Percentiles rank a stretch among this genome's conserved stretches.
Evolutionary conservation across 2,888 invertebrate genomes (phyloP).

Genomic region (Cosmia trapezina): DNA sequence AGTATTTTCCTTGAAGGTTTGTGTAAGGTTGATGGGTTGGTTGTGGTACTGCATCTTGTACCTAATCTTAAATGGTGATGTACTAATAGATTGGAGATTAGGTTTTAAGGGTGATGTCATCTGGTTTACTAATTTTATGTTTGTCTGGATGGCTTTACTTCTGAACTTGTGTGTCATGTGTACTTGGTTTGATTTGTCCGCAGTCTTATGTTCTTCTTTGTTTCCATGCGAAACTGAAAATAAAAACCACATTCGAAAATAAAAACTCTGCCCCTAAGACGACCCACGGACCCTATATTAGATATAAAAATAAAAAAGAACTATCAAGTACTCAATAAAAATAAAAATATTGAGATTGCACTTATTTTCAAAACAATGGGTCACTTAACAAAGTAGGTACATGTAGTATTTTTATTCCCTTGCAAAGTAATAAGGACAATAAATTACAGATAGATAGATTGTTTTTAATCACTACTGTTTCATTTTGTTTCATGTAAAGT

Average conservation of each 20-base stretch:
- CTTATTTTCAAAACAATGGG: background rate
- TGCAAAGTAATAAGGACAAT: too few species aligned
- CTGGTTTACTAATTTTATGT: slow-evolving; percentile 36
- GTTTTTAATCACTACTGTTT: too few species aligned
- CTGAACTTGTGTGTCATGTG: slow-evolving; percentile 45
- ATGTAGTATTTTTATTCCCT: too few species aligned
- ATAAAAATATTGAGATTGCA: too few species aligned
- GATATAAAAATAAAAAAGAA: too few species aligned
- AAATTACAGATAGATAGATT: too few species aligned
- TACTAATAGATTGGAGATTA: slow-evolving; percentile 30
- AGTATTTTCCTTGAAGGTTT: slow-evolving; percentile 7
- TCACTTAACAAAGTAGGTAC: background rate
- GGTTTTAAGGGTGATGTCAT: slow-evolving; percentile 48
- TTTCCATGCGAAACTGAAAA: slow-evolving; percentile 16
- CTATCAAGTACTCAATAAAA: too few species aligned
- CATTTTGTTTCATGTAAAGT: too few species aligned
- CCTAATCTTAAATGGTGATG: slow-evolving; percentile 49
- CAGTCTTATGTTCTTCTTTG: slow-evolving; percentile 7
- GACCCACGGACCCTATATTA: too few species aligned
- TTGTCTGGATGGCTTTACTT: slow-evolving; percentile 52
- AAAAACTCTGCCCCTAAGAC: too few species aligned
- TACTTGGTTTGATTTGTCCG: slow-evolving; percentile 49
- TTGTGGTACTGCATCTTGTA: background rate
- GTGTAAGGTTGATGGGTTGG: background rate
- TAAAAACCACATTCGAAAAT: too few species aligned